Evolutionary conservation across 2,113 vertebrate species (phyloP).

Genomic region (Propithecus coquereli): DNA sequence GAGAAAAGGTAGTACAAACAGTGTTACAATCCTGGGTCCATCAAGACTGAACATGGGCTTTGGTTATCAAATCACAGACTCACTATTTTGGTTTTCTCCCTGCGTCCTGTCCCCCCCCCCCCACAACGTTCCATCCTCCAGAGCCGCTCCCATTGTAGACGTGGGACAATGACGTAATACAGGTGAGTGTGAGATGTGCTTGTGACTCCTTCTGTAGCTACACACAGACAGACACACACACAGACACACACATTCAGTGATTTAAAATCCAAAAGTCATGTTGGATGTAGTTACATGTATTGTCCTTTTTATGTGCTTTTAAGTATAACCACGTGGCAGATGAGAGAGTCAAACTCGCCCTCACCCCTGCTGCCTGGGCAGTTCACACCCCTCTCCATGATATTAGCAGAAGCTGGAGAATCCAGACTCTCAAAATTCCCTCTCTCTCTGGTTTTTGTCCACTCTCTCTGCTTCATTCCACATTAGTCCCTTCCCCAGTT

Average conservation of each 20-base stretch:
- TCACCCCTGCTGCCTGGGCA: neutral
- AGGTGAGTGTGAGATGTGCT: neutral
- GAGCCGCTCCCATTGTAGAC: neutral
- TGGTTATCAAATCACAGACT: neutral
- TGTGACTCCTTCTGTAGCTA: neutral
- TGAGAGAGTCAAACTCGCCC: neutral
- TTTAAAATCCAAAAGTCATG: neutral
- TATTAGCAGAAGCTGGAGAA: too few relatives aligned
- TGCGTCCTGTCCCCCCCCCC: too few relatives aligned
- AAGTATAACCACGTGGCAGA: neutral
- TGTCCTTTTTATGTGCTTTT: neutral
- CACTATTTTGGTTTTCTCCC: neutral
- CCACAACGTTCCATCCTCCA: rapidly evolving
- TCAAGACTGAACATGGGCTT: neutral
- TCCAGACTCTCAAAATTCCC: too few relatives aligned
- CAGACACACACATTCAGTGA: neutral
- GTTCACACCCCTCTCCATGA: neutral
- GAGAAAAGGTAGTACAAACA: neutral
- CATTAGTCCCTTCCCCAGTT: neutral
- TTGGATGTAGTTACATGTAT: neutral
- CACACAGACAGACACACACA: neutral
- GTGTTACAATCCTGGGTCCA: neutral
- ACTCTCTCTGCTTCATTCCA: neutral
- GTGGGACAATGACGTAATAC: rapidly evolving
- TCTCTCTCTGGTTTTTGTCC: neutral